Base-by-base conservation (phyloP, 2,113 vertebrate genomes). In the Cynopterus brachyotis region DNA sequence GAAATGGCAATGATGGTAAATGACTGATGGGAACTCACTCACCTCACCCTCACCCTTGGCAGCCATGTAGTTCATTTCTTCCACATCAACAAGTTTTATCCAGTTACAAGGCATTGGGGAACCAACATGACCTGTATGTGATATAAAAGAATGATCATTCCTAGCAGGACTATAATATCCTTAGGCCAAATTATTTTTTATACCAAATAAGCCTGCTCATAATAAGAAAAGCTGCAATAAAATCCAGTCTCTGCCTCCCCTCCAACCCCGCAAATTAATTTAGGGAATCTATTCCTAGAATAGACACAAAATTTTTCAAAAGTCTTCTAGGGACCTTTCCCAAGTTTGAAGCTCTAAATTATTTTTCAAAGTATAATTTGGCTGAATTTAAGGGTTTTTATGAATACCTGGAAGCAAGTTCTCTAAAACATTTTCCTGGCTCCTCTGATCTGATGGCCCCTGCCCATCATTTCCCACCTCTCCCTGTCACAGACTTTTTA, bases 11-110 rank as follows among this genome's bases (percentile, higher is more conserved):
- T 0, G 12, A 15, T 5, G n/a, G 13, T 24, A 62, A 75, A 4
- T 0, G 13, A 16, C 13, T 20, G 3, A 0, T 0, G 64, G 37
- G 35, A 2, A 30, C n/a, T 69, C 35, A 95, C 99, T 99, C 96
- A 99, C 99, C 99, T 99, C 99, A 37, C 99, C 99, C 95, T 99
- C 99, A 16, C 99, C 99, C 76, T 99, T 99, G 89, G 98, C 98
- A 95, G 99, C 99, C 76, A 99, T 97, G 96, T 99, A 99, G 98
- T 99, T 99, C 99, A 99, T 99, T 92, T 99, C 99, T 96, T 99
- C 97, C 66, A 99, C 99, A 95, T 99, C 99, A 84, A 99, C 98
- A 94, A 99, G 98, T 98, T 99, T 99, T 78, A 99, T 10, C 16
- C 92, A 2, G 91, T 98, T 99, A 97, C 99, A 99, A 79, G 99